phyloP scores from a whole-genome alignment of 2,797 vertebrate genomes.

The Harpagifer antarcticus region DNA sequence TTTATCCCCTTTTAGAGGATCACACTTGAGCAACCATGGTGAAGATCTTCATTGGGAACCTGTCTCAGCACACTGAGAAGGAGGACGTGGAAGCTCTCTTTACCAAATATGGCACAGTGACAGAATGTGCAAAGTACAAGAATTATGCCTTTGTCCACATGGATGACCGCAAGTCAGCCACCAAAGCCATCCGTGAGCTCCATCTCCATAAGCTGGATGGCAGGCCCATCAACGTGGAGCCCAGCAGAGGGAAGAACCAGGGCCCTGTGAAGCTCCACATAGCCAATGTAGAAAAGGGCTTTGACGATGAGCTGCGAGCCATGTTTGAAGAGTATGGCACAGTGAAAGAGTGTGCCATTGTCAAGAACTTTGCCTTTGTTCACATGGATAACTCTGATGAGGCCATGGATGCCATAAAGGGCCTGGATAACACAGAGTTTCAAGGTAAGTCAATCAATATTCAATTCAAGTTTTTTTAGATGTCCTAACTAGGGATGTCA shows the following conservation, averaged over 20 bases:
- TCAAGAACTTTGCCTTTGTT: constrained; percentile 88
- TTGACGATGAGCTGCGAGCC: constrained; percentile 78
- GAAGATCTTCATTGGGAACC: constrained; percentile 89
- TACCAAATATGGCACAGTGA: constrained; percentile 82
- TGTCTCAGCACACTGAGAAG: constrained; percentile 81
- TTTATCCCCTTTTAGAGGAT: not conserved
- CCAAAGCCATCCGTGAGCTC: constrained; percentile 86
- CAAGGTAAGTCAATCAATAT: constrained; percentile 71
- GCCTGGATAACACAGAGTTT: constrained; percentile 85
- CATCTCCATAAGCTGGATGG: constrained; percentile 83
- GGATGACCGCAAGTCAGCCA: constrained; percentile 87
- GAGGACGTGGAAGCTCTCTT: constrained; percentile 86
- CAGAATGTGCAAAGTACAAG: constrained; percentile 88
- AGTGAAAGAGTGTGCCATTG: constrained; percentile 83
- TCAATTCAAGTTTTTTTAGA: too few species aligned
- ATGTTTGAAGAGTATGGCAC: constrained; percentile 87
- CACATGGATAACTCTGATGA: constrained; percentile 87
- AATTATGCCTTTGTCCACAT: constrained; percentile 89
- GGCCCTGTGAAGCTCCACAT: constrained; percentile 86
- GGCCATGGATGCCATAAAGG: constrained; percentile 87
- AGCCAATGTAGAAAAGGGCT: constrained; percentile 86
- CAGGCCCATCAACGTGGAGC: constrained; percentile 87
- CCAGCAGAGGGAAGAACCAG: constrained; percentile 84
- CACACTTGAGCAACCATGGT: constrained; percentile 79
- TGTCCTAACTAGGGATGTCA: not conserved